Evolutionary conservation across 2,888 invertebrate genomes (phyloP).

Genomic region (Sialis lutaria): DNA sequence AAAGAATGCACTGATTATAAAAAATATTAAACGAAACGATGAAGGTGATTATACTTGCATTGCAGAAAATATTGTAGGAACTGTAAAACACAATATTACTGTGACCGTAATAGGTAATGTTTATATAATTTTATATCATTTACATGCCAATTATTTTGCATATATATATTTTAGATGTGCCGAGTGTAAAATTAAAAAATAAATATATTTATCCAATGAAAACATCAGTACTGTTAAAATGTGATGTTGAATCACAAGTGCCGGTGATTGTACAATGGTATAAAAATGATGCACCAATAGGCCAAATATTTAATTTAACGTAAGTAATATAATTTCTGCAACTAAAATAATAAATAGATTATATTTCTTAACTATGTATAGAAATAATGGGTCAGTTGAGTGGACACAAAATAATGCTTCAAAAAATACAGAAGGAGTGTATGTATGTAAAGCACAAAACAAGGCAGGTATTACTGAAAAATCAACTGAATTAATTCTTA

Average conservation of each 20-base stretch:
- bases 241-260: conserved; percentile 41
- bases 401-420: conserved; percentile 24
- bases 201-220: conserved; percentile 19
- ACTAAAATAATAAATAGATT: conserved; percentile 1
- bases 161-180: no score
- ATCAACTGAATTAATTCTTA: not conserved
- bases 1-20: not conserved
- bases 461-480: not conserved
- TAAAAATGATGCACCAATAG: conserved; percentile 15
- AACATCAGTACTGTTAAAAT: conserved; percentile 32
- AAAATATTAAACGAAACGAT: conserved; percentile 16
- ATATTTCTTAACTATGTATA: conserved; percentile 13
- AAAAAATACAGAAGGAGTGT: conserved; percentile 16
- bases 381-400: conserved; percentile 26
- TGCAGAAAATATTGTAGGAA: conserved; percentile 24
- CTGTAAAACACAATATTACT: conserved; percentile 23
- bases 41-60: conserved; percentile 27
- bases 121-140: no score
- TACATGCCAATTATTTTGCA: no score
- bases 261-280: conserved; percentile 41
- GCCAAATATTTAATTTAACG: conserved; percentile 7
- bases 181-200: no score
- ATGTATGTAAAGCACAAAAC: conserved; percentile 1
- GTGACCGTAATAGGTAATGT: conserved; percentile 27
- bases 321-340: conserved; percentile 7